These are phyloP conservation scores for Melieria omissa DNA, from an alignment of 2,888 invertebrate species.

Conservation along the genomic window DNA sequence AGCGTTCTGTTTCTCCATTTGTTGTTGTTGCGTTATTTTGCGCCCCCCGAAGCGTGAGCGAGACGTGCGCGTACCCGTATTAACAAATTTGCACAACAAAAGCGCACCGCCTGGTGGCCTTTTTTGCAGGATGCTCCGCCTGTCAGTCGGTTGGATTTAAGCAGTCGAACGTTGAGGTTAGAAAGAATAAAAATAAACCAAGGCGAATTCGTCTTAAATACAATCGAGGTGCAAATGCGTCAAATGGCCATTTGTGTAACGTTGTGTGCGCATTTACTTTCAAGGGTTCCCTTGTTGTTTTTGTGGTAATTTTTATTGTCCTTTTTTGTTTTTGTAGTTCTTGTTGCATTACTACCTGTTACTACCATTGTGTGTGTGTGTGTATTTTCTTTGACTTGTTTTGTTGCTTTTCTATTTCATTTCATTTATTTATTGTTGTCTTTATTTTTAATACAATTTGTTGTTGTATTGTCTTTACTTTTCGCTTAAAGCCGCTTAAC, in stretches of 20 bases:
- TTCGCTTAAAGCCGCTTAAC: background rate
- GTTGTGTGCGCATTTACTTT: background rate
- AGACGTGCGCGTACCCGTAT: slow-evolving; percentile 24
- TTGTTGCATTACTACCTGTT: too few relatives aligned
- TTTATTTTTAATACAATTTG: background rate
- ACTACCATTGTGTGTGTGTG: too few relatives aligned
- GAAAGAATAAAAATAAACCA: too few relatives aligned
- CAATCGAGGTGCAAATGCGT: slow-evolving; percentile 12
- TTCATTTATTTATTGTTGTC: background rate
- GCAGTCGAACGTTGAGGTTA: too few relatives aligned
- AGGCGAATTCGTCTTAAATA: too few relatives aligned
- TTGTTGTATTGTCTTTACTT: background rate
- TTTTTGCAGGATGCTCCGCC: too few relatives aligned
- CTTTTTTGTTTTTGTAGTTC: background rate
- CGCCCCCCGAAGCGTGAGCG: background rate
- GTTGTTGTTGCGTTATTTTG: background rate
- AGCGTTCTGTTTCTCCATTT: background rate
- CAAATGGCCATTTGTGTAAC: background rate
- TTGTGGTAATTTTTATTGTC: background rate
- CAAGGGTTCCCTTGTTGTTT: background rate
- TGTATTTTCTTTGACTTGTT: background rate
- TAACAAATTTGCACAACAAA: slow-evolving; percentile 36
- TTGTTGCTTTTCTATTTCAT: background rate
- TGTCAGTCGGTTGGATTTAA: too few relatives aligned
- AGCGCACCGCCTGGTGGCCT: too few relatives aligned